Base-by-base conservation (phyloP, 2,797 vertebrate species). In the Schizopygopsis pylzovi region DNA sequence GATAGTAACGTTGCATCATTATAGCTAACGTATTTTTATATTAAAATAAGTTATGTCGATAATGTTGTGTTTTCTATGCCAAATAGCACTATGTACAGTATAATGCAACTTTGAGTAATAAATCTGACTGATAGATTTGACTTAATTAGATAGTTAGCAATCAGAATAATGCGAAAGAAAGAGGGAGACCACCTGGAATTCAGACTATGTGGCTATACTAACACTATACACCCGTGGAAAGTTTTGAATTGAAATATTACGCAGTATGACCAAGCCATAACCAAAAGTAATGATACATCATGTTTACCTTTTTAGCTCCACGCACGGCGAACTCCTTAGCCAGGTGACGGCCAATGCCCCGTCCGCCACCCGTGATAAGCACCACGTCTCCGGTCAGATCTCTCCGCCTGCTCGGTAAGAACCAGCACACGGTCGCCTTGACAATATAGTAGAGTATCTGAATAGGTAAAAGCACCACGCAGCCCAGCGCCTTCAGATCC, bases 331-430 rank as follows among this genome's bases (percentile, higher is more conserved):
- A 99, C 93, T 99, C 97, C 88, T 92, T 93, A 49, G 98, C 98
- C 92, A 99, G 95, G 92, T 98, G 96, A 33, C 98, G 96, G 1
- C 98, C 98, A 93, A 99, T 99, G 93, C 98, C 98, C 85, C 98
- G 93, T 91, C 98, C 98, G 81, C 98, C 98, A 15, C 98, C 98
- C 79, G 98, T 99, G 93, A 99, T 93, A 91, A 99, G 95, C 59
- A 99, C 97, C 89, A 93, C 96, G 90, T 99, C 98, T 91, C 90
- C 92, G 89, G 91, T 87, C 93, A 99, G 93, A 91, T 97, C 97
- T 87, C 96, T 96, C 85, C 94, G 94, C 79, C 92, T 93, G 93
- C 93, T 92, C 22, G 98, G 97, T 88, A 97, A 79, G 92, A 98
- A 85, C 89, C 93, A 85, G 33, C 92, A 91, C 89, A 96, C 90